Percentiles rank a stretch among this genome's conserved stretches.
phyloP scores from a whole-genome alignment of 2,888 invertebrate species.

The Hemaris fuciformis region DNA sequence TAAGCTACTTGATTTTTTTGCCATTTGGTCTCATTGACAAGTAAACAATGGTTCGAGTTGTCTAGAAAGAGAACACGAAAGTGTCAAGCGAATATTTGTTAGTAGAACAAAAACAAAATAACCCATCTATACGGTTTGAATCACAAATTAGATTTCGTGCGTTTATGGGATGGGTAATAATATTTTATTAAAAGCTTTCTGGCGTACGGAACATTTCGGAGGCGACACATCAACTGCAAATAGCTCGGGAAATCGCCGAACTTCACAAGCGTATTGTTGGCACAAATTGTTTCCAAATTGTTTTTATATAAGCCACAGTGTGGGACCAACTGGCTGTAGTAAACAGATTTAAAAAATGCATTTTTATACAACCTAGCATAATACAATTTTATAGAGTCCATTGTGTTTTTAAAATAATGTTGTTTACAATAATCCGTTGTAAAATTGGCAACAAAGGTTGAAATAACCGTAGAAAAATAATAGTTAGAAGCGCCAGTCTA shows the following conservation, averaged over 20 bases:
- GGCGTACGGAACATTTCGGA: slow-evolving; percentile 16
- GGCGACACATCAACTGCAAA: slow-evolving; percentile 4
- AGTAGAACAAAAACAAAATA: slow-evolving; percentile 4
- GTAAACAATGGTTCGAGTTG: neutral
- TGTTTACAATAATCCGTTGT: too few relatives aligned
- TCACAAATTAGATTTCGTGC: slow-evolving; percentile 34
- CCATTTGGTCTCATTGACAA: too few relatives aligned
- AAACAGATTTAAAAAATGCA: too few relatives aligned
- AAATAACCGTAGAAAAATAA: neutral
- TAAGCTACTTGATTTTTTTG: too few relatives aligned
- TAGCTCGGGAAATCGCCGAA: neutral
- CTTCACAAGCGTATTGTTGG: neutral
- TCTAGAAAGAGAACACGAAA: neutral
- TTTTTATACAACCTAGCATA: too few relatives aligned
- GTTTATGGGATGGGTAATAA: slow-evolving; percentile 31
- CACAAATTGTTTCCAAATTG: neutral
- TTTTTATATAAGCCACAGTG: neutral
- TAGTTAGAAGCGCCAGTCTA: slow-evolving; percentile 1
- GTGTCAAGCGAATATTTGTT: neutral
- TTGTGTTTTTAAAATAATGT: too few relatives aligned
- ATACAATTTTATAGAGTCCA: too few relatives aligned
- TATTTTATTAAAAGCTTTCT: slow-evolving; percentile 42
- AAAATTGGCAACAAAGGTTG: too few relatives aligned
- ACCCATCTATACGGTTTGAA: slow-evolving; percentile 10
- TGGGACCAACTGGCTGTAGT: neutral